Conservation (phyloP, 1,140 invertebrate species). For the Charaxes varanes region DNA sequence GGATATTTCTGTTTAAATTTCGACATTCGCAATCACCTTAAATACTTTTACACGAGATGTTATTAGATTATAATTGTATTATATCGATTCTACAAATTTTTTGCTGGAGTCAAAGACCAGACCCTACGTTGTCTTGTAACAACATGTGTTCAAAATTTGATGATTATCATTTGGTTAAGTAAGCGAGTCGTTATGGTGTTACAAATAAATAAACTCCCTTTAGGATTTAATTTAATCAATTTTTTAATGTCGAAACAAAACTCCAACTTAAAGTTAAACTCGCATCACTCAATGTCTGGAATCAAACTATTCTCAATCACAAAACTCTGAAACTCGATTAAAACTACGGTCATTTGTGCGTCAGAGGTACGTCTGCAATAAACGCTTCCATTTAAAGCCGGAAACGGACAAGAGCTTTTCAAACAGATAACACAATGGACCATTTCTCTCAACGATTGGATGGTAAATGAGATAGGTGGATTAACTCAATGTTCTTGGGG, state of each 20-base stretch:
- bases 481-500: conserved; percentile 30
- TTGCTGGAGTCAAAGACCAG: too few species aligned
- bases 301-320: conserved; percentile 36
- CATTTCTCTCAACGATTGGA: conserved; percentile 22
- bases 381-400: conserved; percentile 8
- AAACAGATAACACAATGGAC: conserved; percentile 20
- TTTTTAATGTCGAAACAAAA: conserved; percentile 5
- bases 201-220: too few species aligned
- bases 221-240: too few species aligned
- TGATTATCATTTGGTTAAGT: too few species aligned
- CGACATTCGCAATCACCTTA: too few species aligned
- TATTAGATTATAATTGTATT: too few species aligned
- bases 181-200: too few species aligned
- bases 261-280: conserved; percentile 8
- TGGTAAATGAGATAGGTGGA: conserved; percentile 27
- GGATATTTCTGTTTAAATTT: too few species aligned
- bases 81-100: too few species aligned
- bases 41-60: too few species aligned
- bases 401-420: conserved; percentile 1
- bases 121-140: too few species aligned
- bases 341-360: conserved; percentile 39
- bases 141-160: too few species aligned
- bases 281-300: conserved; percentile 16
- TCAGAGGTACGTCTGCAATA: conserved; percentile 6
- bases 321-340: conserved; percentile 37